Conservation (phyloP, 2,888 invertebrate genomes). For the Ochropacha duplaris region DNA sequence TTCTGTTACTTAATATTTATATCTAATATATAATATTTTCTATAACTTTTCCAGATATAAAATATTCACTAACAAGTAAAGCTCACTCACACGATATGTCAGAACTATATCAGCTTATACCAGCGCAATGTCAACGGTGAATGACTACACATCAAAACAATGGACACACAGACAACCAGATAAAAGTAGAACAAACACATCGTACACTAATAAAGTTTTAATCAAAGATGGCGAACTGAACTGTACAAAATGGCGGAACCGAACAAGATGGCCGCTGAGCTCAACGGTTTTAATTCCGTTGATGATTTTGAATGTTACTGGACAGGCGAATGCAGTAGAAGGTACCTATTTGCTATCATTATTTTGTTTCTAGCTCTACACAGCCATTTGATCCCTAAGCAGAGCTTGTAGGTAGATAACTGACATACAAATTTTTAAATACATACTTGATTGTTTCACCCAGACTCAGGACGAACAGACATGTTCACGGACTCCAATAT, state of each 20-base stretch:
- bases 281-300: slow-evolving; percentile 55
- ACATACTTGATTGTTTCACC: too few species aligned
- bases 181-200: slow-evolving; percentile 13
- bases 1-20: not conserved
- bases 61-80: slow-evolving; percentile 23
- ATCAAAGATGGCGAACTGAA: slow-evolving; percentile 24
- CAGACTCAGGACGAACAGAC: too few species aligned
- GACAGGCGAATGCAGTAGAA: slow-evolving; percentile 50
- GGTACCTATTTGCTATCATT: too few species aligned
- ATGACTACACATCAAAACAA: slow-evolving; percentile 32
- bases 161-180: slow-evolving; percentile 26
- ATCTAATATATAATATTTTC: slow-evolving; percentile 3
- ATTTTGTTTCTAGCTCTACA: too few species aligned
- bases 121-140: slow-evolving; percentile 73
- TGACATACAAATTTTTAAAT: too few species aligned
- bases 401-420: too few species aligned
- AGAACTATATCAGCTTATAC: slow-evolving; percentile 37
- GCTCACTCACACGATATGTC: slow-evolving; percentile 62
- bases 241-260: slow-evolving; percentile 33
- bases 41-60: slow-evolving; percentile 28
- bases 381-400: too few species aligned
- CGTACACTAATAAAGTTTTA: slow-evolving; percentile 22
- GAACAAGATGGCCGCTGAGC: slow-evolving; percentile 57
- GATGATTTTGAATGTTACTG: slow-evolving; percentile 61
- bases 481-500: too few species aligned